Evolutionary conservation across 2,797 vertebrate species (phyloP), one percentile per base, ranked within the genome.

Genomic region (Microctenopoma stevenorrisi): DNA sequence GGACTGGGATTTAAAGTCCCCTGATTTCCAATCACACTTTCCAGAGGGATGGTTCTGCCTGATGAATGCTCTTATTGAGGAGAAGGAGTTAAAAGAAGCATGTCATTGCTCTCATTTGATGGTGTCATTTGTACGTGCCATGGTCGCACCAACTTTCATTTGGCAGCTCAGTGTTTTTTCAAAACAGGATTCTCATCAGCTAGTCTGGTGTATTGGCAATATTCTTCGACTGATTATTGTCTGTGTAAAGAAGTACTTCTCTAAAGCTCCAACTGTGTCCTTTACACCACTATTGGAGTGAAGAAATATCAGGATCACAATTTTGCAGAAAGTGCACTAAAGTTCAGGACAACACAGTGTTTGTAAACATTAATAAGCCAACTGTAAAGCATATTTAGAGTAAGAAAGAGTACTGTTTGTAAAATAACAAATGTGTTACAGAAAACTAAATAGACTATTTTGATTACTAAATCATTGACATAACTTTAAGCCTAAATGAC

Each of bases 21-120:
- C 81, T 30, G 55, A 87, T 92, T 91, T 93, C 91, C 92, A 93
- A 93, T 93, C 91, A 93, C 74, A 84, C 86, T 90, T 92, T 91
- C 89, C 87, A 79, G 82, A 72, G 82, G 86, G 86, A 89, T 77
- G 88, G 91, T 94, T 94, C 92, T 94, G 91, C 92, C 90, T 93
- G 91, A 92, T 90, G 85, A 92, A 89, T 85, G 89, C 85, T 92
- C 86, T 88, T 90, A 92, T 93, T 94, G 90, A 84, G 70, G 76
- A 84, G 72, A 74, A 82, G 78, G 71, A 83, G 90, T 86, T 91
- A 91, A 91, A 92, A 92, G 90, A 92, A 91, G 92, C 92, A 93
- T 91, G 89, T 92, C 88, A 91, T 92, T 92, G 91, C 86, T 88
- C 72, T 87, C 87, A 81, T 90, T 89, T 86, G 87, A 68, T 61